Evolutionary conservation across 1,140 invertebrate genomes (phyloP), one percentile per base, ranked within the genome.

Genomic region (Zaprionus nigranus): DNA sequence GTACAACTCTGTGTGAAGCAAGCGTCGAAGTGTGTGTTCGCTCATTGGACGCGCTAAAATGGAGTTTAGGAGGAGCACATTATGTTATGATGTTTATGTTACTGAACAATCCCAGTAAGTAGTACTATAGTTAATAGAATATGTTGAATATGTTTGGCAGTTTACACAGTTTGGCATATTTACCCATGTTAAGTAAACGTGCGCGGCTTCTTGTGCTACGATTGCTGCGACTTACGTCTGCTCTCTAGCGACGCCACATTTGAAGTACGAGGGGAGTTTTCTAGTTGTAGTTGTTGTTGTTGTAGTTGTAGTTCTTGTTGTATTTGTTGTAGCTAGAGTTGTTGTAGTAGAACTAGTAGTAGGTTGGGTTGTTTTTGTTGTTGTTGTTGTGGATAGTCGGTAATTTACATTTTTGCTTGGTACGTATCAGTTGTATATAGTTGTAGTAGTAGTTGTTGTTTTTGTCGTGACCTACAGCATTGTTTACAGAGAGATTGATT

Each of bases 121-220:
- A 59, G 60, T 56, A 54, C 28, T 4, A 22, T 5, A 51, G 4
- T 11, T 43, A 40, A 51, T 36, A 59, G 34, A 59, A 59, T 59
- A 49, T 79, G 15, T 63, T 51, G 12, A 20, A 15, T 46, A 58
- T 46, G 24, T 49, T 38, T 64, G 30, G 34, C 17, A 60, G 9
- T 43, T 11, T 66, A 43, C 46, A 13, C 11, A 24, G 11, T 24
- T 79, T 88, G 72, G 72, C 75, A 90, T 90, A 90, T 83, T 90
- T 90, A 90, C 85, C 85, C 85, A 90, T 90, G 85, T 90, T 90
- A 90, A 90, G 82, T 90, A 85, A 90, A 85, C 86, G 72, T 85
- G 86, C 85, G 85, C 86, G 77, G 88, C 62, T 74, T 75, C 72
- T 65, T 88, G 81, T 85, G 82, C 85, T 85, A 88, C 63, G 82